A percentile compares a stretch with the other conserved stretches of the same genome.
These are phyloP conservation scores for Cylas formicarius DNA, from an alignment of 1,140 invertebrate species.

Conservation along the genomic window DNA sequence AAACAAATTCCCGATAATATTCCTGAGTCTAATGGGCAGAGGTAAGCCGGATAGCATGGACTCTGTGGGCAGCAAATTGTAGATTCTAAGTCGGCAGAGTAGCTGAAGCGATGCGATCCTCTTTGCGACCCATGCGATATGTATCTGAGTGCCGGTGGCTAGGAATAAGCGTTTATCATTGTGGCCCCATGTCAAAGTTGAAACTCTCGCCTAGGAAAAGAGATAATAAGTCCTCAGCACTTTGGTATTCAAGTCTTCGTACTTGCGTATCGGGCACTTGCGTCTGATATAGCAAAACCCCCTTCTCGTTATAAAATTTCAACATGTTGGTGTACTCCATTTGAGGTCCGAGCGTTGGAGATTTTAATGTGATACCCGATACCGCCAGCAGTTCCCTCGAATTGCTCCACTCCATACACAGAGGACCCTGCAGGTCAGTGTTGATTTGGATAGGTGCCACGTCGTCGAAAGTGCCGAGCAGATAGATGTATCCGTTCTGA, in stretches of 20 bases:
- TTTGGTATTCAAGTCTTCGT: slow-evolving; percentile 18
- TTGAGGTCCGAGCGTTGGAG: slow-evolving; percentile 36
- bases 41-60: slow-evolving; percentile 62
- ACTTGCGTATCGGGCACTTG: slow-evolving; percentile 61
- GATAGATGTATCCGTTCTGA: slow-evolving; percentile 78
- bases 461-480: slow-evolving; percentile 89
- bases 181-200: slow-evolving; percentile 95
- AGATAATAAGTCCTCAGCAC: slow-evolving; percentile 8
- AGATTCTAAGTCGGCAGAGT: slow-evolving; percentile 69
- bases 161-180: slow-evolving; percentile 91
- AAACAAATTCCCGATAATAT: slow-evolving; percentile 81
- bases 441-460: slow-evolving; percentile 77
- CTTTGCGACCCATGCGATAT: slow-evolving; percentile 88
- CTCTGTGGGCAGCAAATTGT: slow-evolving; percentile 53
- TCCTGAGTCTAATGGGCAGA: slow-evolving; percentile 76
- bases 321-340: slow-evolving; percentile 49
- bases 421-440: slow-evolving; percentile 67
- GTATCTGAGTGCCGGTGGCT: slow-evolving; percentile 80
- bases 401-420: slow-evolving; percentile 94
- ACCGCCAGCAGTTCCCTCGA: slow-evolving; percentile 86
- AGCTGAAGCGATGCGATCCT: slow-evolving; percentile 84
- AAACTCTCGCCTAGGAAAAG: slow-evolving; percentile 69
- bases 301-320: slow-evolving; percentile 62
- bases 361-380: slow-evolving; percentile 58
- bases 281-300: slow-evolving; percentile 55